phyloP scores from a whole-genome alignment of 2,797 vertebrate species.

The Pygocentrus nattereri region DNA sequence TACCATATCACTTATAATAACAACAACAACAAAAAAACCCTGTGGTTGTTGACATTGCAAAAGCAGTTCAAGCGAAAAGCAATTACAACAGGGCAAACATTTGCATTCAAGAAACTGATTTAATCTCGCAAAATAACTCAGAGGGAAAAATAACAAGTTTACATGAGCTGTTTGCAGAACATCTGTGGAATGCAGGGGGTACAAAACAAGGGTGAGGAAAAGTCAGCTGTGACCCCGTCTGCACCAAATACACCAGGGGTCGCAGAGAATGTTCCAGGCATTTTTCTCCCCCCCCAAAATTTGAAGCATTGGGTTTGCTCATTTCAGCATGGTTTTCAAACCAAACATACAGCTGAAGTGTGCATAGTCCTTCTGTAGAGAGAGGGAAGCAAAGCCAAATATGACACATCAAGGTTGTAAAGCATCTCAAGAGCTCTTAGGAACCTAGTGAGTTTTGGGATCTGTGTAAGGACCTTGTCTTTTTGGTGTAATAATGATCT shows the following conservation, averaged over 20 bases:
- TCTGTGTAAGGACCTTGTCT: background rate
- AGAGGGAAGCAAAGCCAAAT: constrained; percentile 5
- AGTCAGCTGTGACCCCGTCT: constrained; percentile 13
- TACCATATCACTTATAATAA: constrained; percentile 44
- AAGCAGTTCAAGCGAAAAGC: constrained; percentile 42
- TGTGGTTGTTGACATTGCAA: constrained; percentile 51
- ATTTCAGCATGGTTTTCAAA: constrained; percentile 8
- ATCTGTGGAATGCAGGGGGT: constrained; percentile 56
- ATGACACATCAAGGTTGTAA: background rate
- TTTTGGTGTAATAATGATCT: background rate
- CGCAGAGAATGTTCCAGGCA: constrained; percentile 39
- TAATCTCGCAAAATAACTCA: constrained; percentile 54
- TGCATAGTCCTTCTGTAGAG: constrained; percentile 14
- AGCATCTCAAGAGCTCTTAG: background rate
- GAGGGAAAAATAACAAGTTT: constrained; percentile 42
- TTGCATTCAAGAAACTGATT: constrained; percentile 57
- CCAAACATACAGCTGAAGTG: constrained; percentile 11
- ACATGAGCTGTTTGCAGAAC: constrained; percentile 36
- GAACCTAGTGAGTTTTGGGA: background rate
- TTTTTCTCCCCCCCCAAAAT: background rate
- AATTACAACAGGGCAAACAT: constrained; percentile 54
- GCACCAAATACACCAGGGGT: constrained; percentile 29
- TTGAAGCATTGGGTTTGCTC: background rate
- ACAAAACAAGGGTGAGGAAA: constrained; percentile 34
- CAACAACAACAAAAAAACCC: background rate